Base-by-base conservation (phyloP, 2,797 vertebrate genomes). In the Amphiprion clarkii region DNA sequence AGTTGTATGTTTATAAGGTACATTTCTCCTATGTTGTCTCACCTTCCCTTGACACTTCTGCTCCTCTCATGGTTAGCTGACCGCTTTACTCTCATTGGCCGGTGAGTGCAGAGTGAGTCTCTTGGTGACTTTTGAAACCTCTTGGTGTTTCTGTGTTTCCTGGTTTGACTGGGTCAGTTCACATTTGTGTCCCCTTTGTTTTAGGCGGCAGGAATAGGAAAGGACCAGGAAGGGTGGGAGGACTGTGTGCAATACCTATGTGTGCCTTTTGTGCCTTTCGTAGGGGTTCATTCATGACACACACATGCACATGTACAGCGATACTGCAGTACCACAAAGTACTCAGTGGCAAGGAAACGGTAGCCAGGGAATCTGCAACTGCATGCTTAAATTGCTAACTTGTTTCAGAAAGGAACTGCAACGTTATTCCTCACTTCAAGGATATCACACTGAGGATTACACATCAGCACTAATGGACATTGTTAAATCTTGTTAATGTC, bases 11-110 rank as follows among this genome's bases (percentile, higher is more conserved):
- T 54, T 48, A 79, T 36, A 60, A 3, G 65, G 31, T 67, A 17
- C 16, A 74, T 95, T 97, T 95, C 94, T 96, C 95, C 95, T 96
- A 93, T 95, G 95, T 95, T 96, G 94, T 78, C 97, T 96, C 96
- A 97, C 96, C 96, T 96, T 97, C 97, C 95, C 96, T 89, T 49
- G 81, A 88, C 70, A 85, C 88, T 55, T 85, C 71, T 87, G 83
- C 77, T 90, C 84, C 76, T 75, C 86, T 96, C 96, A 97, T 94
- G 96, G 96, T 96, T 93, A 97, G 96, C 95, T 96, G 96, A 95
- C 93, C 94, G 93, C 96, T 96, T 96, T 96, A 96, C 92, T 97
- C 95, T 98, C 97, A 98, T 93, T 97, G 96, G 97, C 95, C 95
- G 95, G 95, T 96, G 96, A 95, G 95, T 84, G 96, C 94, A 84